phyloP scores from a whole-genome alignment of 2,113 vertebrate species.

The Balaeniceps rex region DNA sequence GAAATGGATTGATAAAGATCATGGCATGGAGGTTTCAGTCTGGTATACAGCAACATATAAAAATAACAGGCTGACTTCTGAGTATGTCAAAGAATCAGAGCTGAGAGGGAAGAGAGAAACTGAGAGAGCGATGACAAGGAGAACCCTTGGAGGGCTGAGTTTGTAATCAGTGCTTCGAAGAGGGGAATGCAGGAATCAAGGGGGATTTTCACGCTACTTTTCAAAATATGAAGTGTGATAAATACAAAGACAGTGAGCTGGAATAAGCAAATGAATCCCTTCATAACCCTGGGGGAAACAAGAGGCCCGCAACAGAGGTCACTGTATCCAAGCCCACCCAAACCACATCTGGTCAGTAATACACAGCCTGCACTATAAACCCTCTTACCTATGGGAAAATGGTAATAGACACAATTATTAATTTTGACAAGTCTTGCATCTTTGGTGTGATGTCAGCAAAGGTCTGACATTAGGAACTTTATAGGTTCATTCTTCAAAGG shows the following conservation, averaged over 20 bases:
- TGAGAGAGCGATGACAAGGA: neutral
- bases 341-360: neutral
- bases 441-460: neutral
- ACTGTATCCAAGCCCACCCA: neutral
- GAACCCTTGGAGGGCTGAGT: neutral
- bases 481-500: neutral
- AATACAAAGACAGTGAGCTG: neutral
- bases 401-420: neutral
- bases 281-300: neutral
- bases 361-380: neutral
- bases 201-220: neutral
- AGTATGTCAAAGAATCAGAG: neutral
- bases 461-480: neutral
- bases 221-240: neutral
- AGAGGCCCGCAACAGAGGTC: too few species aligned
- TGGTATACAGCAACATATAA: neutral
- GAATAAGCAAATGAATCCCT: neutral
- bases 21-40: neutral
- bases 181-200: neutral
- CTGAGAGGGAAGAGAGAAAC: neutral
- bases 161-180: neutral
- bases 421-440: neutral
- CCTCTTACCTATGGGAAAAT: neutral
- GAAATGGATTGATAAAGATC: neutral
- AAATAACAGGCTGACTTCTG: neutral